These are phyloP conservation scores for Enteromius viviparus DNA, from an alignment of 2,797 vertebrate genomes.

Conservation along the genomic window DNA sequence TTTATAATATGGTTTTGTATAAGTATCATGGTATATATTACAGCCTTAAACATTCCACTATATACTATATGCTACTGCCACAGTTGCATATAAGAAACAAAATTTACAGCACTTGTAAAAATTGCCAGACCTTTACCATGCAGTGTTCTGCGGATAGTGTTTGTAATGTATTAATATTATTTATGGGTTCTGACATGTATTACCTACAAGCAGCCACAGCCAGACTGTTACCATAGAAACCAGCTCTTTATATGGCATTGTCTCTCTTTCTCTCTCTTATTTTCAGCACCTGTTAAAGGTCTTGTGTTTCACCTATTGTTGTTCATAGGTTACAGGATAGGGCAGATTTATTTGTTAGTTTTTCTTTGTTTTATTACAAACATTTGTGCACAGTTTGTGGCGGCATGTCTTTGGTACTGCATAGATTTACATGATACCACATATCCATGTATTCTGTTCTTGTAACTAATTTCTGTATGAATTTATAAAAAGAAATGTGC, in stretches of 20 bases:
- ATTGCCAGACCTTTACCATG: not conserved
- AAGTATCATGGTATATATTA: not conserved
- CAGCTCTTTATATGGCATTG: not conserved
- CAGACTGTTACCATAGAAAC: slow-evolving; percentile 56
- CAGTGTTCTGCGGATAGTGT: not conserved
- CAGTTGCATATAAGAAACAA: not conserved
- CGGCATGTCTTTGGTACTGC: not conserved
- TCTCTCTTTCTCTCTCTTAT: not conserved
- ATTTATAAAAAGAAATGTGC: not conserved
- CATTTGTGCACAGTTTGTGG: not conserved
- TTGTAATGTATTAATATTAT: slow-evolving; percentile 40
- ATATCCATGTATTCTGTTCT: not conserved
- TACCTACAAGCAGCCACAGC: slow-evolving; percentile 8
- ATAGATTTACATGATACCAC: not conserved
- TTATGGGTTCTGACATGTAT: slow-evolving; percentile 28
- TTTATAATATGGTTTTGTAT: not conserved
- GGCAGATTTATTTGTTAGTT: not conserved
- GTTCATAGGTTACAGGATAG: not conserved
- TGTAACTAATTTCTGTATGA: not conserved
- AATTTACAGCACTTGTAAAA: not conserved
- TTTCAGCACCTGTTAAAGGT: slow-evolving; percentile 8
- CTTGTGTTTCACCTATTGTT: not conserved
- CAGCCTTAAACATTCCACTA: no score
- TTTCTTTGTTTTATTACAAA: slow-evolving; percentile 6
- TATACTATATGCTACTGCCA: no score